phyloP scores from a whole-genome alignment of 1,140 invertebrate genomes.

The Sitophilus oryzae region DNA sequence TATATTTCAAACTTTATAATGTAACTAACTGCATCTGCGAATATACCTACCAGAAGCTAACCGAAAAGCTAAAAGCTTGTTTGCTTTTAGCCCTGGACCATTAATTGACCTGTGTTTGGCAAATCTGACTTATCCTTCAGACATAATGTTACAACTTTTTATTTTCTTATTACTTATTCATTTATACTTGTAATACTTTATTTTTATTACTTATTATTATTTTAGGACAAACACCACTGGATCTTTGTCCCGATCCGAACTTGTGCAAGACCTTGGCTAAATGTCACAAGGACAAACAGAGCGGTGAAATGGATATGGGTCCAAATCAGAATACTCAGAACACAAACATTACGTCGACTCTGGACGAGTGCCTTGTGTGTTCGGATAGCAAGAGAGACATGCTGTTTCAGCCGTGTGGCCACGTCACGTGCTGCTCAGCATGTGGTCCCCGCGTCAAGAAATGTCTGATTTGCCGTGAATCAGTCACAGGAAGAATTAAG shows the following conservation, averaged over 20 bases:
- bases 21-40: too few species aligned
- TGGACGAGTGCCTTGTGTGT: conserved; percentile 94
- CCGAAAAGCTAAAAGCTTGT: too few species aligned
- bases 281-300: conserved; percentile 83
- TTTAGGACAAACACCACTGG: conserved; percentile 80
- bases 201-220: not conserved
- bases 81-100: too few species aligned
- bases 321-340: conserved; percentile 40
- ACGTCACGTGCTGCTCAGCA: conserved; percentile 85
- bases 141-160: too few species aligned
- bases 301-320: conserved; percentile 49
- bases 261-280: conserved; percentile 88
- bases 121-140: too few species aligned
- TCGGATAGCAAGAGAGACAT: conserved; percentile 89
- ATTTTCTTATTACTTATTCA: too few species aligned
- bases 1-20: too few species aligned
- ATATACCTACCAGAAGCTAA: too few species aligned
- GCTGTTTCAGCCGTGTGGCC: conserved; percentile 83
- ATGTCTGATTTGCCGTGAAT: conserved; percentile 87
- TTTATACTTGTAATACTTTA: too few species aligned
- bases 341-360: conserved; percentile 47
- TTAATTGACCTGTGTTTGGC: too few species aligned
- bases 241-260: conserved; percentile 94
- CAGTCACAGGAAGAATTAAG: conserved; percentile 69
- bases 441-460: conserved; percentile 93